These are phyloP conservation scores for Blennius ocellaris DNA, from an alignment of 2,113 vertebrate species.

Conservation along the genomic window DNA sequence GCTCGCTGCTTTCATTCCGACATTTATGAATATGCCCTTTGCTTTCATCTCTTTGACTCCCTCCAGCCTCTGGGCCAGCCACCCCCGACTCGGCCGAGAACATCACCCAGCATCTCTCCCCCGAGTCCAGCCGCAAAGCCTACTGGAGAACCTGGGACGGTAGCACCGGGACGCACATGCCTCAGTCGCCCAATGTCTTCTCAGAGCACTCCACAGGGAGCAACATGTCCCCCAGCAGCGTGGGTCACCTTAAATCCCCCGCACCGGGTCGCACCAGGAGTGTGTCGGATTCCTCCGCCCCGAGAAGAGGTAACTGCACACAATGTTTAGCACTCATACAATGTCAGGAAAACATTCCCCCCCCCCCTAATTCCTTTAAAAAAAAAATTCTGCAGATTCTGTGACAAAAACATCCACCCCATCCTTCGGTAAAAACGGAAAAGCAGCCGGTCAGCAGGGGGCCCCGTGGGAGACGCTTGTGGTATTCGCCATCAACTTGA, in stretches of 20 bases:
- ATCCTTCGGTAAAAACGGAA: conserved; percentile 89
- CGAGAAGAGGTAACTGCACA: conserved; percentile 87
- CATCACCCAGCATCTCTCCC: conserved; percentile 92
- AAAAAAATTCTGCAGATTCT: conserved; percentile 84
- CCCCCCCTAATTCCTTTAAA: too few species aligned
- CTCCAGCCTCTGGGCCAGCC: conserved; percentile 92
- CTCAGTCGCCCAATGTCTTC: conserved; percentile 91
- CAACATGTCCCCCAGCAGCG: conserved; percentile 88
- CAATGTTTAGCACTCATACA: too few species aligned
- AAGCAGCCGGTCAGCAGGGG: conserved; percentile 91
- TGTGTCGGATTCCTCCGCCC: conserved; percentile 95
- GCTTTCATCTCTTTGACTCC: conserved; percentile 19
- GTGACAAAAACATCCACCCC: conserved; percentile 94
- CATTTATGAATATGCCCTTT: conserved; percentile 32
- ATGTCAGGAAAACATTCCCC: too few species aligned
- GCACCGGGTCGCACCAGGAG: conserved; percentile 91
- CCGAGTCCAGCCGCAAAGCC: conserved; percentile 93
- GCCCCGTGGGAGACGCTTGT: conserved; percentile 97
- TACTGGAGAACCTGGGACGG: conserved; percentile 95
- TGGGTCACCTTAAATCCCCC: conserved; percentile 92
- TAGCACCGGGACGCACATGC: conserved; percentile 87
- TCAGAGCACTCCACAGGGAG: conserved; percentile 86
- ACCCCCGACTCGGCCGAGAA: conserved; percentile 96
- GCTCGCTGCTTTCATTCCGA: conserved; percentile 16
- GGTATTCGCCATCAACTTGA: conserved; percentile 98